A percentile compares a stretch with the other conserved stretches of the same genome.
Conservation (phyloP, 2,113 vertebrate species). For the Barbus barbus region DNA sequence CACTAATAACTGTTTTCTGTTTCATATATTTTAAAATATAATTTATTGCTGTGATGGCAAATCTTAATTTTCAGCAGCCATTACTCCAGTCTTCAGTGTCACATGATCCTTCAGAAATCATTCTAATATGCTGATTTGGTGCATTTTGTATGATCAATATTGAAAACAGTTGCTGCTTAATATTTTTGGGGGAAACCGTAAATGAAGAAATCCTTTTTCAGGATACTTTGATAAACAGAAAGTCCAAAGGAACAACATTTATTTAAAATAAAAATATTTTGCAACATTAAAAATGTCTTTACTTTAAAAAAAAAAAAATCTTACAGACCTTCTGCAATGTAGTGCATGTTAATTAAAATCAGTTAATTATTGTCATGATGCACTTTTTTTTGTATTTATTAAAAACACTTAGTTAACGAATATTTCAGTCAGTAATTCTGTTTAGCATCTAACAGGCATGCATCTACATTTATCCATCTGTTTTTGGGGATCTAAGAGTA, state of each 20-base stretch:
- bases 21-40: neutral
- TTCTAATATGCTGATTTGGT: neutral
- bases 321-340: too few species aligned
- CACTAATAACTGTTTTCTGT: neutral
- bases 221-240: neutral
- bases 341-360: neutral
- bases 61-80: neutral
- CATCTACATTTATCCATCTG: too few species aligned
- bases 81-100: neutral
- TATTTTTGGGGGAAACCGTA: too few species aligned
- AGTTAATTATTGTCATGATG: neutral
- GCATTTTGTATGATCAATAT: neutral
- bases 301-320: too few species aligned
- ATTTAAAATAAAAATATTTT: neutral
- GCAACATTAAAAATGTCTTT: neutral
- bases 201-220: neutral
- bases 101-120: neutral
- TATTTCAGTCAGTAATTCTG: neutral
- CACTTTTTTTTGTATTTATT: neutral
- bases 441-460: neutral
- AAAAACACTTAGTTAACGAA: neutral
- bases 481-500: conserved; percentile 47
- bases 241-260: neutral
- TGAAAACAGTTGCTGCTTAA: too few species aligned
- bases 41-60: neutral